Conservation (phyloP, 1,140 invertebrate species). For the Sitophilus oryzae region DNA sequence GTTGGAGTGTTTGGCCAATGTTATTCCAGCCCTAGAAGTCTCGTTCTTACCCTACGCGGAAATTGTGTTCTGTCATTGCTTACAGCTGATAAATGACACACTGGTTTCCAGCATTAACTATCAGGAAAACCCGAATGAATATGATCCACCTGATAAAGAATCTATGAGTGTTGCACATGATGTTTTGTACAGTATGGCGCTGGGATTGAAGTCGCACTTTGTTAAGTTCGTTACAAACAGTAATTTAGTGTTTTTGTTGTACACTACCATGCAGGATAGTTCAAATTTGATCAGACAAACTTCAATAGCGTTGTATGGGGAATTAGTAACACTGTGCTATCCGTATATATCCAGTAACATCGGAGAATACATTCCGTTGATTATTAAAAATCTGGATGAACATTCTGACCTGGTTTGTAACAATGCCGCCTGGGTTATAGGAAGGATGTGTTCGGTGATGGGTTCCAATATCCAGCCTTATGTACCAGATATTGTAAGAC, state of each 20-base stretch:
- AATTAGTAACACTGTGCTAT: slow-evolving; percentile 97
- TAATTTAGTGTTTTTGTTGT: slow-evolving; percentile 91
- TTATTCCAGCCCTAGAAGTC: slow-evolving; percentile 91
- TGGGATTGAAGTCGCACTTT: slow-evolving; percentile 91
- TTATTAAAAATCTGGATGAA: slow-evolving; percentile 94
- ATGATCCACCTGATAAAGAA: slow-evolving; percentile 93
- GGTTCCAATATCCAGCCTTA: slow-evolving; percentile 48
- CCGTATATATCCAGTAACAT: slow-evolving; percentile 91
- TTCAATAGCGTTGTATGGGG: slow-evolving; percentile 94
- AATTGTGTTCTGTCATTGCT: slow-evolving; percentile 91
- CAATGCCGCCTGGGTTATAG: slow-evolving; percentile 98
- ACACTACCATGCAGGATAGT: slow-evolving; percentile 96
- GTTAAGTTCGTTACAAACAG: slow-evolving; percentile 85
- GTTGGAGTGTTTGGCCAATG: slow-evolving; percentile 93
- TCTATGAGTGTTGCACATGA: slow-evolving; percentile 98
- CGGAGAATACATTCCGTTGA: slow-evolving; percentile 87
- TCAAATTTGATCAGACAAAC: slow-evolving; percentile 97
- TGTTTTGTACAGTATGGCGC: slow-evolving; percentile 87
- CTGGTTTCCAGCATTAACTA: slow-evolving; percentile 71
- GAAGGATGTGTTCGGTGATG: slow-evolving; percentile 94
- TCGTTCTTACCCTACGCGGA: slow-evolving; percentile 97
- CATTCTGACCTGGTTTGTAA: slow-evolving; percentile 98
- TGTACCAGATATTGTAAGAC: slow-evolving; percentile 34
- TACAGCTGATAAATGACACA: slow-evolving; percentile 93
- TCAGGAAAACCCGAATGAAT: slow-evolving; percentile 77